Evolutionary conservation across 2,888 invertebrate species (phyloP).

Genomic region (Lithophane semibrunnea): DNA sequence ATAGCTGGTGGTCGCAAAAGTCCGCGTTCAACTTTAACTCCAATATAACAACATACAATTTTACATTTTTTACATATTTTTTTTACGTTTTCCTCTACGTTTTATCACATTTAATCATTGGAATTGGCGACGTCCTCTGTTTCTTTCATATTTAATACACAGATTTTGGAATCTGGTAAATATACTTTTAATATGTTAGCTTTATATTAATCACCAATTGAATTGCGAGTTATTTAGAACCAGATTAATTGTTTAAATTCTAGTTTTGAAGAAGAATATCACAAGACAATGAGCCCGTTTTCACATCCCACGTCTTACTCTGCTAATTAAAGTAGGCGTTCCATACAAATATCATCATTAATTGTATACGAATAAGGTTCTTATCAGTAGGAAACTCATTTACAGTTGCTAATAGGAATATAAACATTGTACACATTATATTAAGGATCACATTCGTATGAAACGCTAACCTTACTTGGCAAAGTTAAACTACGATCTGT

Average conservation of each 20-base stretch:
- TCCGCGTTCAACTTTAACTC: conserved; percentile 13
- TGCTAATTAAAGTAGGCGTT: neutral
- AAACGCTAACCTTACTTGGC: neutral
- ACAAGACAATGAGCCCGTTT: neutral
- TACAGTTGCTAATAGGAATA: neutral
- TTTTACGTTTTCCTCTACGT: conserved; percentile 56
- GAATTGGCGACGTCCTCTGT: conserved; percentile 70
- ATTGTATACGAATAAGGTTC: neutral
- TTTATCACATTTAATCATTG: conserved; percentile 75
- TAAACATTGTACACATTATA: neutral
- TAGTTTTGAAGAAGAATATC: neutral
- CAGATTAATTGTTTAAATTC: neutral
- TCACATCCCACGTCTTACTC: neutral
- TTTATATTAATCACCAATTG: conserved; percentile 13
- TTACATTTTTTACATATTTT: conserved; percentile 49
- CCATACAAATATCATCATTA: neutral
- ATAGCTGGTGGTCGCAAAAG: conserved; percentile 3
- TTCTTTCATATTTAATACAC: conserved; percentile 27
- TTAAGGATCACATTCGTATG: neutral
- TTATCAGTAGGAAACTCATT: neutral
- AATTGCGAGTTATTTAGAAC: conserved; percentile 24
- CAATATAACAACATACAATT: conserved; percentile 41
- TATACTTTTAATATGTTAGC: conserved; percentile 6
- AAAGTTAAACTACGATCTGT: neutral
- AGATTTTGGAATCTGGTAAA: conserved; percentile 8